These are phyloP conservation scores for Fragum fragum DNA, from an alignment of 2,888 invertebrate species.

Conservation along the genomic window DNA sequence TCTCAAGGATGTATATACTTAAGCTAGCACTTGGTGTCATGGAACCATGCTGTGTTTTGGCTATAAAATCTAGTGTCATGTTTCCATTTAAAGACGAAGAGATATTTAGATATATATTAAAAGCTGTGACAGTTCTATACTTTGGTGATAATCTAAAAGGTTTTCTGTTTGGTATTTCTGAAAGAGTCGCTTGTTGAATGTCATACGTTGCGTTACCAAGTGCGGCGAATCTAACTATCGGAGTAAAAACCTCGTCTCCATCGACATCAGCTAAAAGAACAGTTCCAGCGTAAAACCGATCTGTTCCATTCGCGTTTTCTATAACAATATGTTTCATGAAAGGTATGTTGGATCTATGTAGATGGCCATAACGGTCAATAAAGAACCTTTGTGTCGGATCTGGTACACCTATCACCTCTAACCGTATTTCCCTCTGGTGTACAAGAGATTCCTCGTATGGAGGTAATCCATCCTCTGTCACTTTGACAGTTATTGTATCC, in stretches of 20 bases:
- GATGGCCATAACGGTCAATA: slow-evolving; percentile 40
- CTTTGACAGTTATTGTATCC: slow-evolving; percentile 45
- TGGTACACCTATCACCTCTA: slow-evolving; percentile 31
- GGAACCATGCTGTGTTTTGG: slow-evolving; percentile 25
- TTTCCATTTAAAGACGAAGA: slow-evolving; percentile 45
- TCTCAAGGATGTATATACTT: slow-evolving; percentile 42
- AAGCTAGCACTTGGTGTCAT: slow-evolving; percentile 53
- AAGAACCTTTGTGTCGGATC: slow-evolving; percentile 53
- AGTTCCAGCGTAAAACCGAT: slow-evolving; percentile 33
- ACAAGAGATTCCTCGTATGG: slow-evolving; percentile 38
- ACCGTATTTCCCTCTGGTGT: slow-evolving; percentile 25
- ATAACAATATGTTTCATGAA: slow-evolving; percentile 27
- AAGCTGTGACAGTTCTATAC: slow-evolving; percentile 47
- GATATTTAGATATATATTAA: slow-evolving; percentile 35
- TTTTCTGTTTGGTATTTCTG: slow-evolving; percentile 22
- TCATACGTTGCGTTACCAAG: slow-evolving; percentile 52
- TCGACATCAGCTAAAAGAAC: slow-evolving; percentile 56
- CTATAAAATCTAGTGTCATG: slow-evolving; percentile 57
- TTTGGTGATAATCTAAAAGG: neutral
- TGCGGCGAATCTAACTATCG: slow-evolving; percentile 6
- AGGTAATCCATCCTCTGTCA: slow-evolving; percentile 56
- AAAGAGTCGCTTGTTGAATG: neutral
- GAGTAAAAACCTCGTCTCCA: slow-evolving; percentile 42
- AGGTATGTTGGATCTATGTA: slow-evolving; percentile 44
- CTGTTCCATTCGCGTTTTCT: slow-evolving; percentile 46